Conservation (phyloP, 1,140 invertebrate genomes). For the Trypoxylus dichotomus region DNA sequence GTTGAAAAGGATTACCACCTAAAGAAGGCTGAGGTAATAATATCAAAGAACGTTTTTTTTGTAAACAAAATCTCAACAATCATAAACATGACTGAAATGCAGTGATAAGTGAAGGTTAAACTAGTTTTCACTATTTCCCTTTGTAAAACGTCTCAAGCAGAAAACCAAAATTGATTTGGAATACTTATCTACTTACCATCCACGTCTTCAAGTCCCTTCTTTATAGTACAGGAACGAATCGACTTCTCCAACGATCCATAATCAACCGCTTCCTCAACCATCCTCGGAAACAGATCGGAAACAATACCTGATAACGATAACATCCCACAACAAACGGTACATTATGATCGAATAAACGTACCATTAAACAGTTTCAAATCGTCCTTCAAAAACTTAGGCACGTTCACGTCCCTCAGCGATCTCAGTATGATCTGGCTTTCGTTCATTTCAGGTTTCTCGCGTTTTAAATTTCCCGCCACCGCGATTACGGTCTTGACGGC, state of each 20-base stretch:
- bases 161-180: slow-evolving; percentile 5
- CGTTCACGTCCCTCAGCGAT: slow-evolving; percentile 71
- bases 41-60: too few relatives aligned
- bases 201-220: slow-evolving; percentile 60
- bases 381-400: slow-evolving; percentile 72
- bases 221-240: slow-evolving; percentile 50
- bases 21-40: too few relatives aligned
- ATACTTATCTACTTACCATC: slow-evolving; percentile 53
- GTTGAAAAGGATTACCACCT: too few relatives aligned
- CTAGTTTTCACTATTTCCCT: too few relatives aligned
- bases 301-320: slow-evolving; percentile 62
- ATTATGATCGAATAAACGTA: slow-evolving; percentile 38
- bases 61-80: too few relatives aligned
- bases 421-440: slow-evolving; percentile 60
- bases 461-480: slow-evolving; percentile 69
- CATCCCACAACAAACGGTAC: background rate
- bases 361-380: slow-evolving; percentile 70
- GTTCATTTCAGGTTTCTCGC: slow-evolving; percentile 66
- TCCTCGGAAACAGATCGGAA: slow-evolving; percentile 71
- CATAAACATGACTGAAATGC: too few relatives aligned
- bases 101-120: too few relatives aligned
- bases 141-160: background rate
- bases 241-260: slow-evolving; percentile 58
- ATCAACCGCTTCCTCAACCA: slow-evolving; percentile 63
- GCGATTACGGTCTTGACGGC: slow-evolving; percentile 68